Evolutionary conservation across 1,140 invertebrate species (phyloP), one percentile per base, ranked within the genome.

Genomic region (Drosophila murphyi): DNA sequence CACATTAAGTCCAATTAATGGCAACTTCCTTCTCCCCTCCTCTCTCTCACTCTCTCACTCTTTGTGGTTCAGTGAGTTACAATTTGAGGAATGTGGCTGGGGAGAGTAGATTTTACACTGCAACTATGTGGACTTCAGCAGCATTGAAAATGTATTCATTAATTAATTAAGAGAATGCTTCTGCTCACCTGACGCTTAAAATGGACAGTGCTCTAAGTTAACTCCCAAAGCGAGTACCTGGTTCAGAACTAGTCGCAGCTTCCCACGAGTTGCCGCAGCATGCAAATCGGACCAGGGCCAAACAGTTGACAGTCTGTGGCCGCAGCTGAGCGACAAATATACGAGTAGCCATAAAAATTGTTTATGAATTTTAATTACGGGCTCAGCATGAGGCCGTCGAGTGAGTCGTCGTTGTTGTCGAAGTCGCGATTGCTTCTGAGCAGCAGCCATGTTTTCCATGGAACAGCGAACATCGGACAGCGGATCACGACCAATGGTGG

Each of bases 281-380:
- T 87, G 82, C 82, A 87, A 87, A 87, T 87, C 80, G 72, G 56
- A 63, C 57, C 69, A 59, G 74, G 62, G 69, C 37, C 51, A 72
- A 69, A 52, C 72, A 75, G 82, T 88, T 88, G 83, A 87, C 82
- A 87, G 72, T 87, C 60, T 83, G 82, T 79, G 82, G 69, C 63
- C 75, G 82, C 72, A 72, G 76, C 76, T 76, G 76, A 78, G 76
- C 72, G 72, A 60, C 80, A 87, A 83, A 87, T 80, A 83, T 87
- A 87, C 85, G 82, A 87, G 72, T 50, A 47, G 60, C 72, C 82
- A 69, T 87, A 65, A 88, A 88, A 88, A 88, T 87, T 83, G 82
- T 87, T 87, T 87, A 87, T 76, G 80, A 80, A 83, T 88, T 87
- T 87, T 87, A 87, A 87, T 87, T 87, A 88, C 83, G 76, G 76